Conservation (phyloP, 1,140 invertebrate genomes). For the Drosophila carrolli region DNA sequence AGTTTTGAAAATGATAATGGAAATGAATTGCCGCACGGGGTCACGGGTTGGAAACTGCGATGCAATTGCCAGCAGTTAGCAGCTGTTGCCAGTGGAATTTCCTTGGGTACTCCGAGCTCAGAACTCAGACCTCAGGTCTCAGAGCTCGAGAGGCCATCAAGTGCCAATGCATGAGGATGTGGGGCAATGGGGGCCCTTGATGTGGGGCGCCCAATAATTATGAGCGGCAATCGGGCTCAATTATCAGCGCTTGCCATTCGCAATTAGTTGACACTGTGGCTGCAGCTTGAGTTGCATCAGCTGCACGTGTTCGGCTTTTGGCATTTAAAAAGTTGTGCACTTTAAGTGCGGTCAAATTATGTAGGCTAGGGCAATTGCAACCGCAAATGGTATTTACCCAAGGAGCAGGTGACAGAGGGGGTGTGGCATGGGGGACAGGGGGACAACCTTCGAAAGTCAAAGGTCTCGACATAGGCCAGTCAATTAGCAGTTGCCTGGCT, state of each 20-base stretch:
- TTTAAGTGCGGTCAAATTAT: conserved; percentile 62
- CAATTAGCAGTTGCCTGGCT: conserved; percentile 74
- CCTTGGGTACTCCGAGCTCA: conserved; percentile 4
- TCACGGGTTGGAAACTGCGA: conserved; percentile 8
- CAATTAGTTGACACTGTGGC: conserved; percentile 63
- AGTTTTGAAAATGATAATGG: conserved; percentile 81
- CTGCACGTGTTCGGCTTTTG: conserved; percentile 29
- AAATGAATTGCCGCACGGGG: conserved; percentile 68
- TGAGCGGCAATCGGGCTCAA: conserved; percentile 45
- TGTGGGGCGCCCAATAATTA: conserved; percentile 56
- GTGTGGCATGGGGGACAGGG: not conserved
- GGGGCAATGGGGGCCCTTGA: conserved; percentile 17
- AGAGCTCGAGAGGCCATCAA: conserved; percentile 35
- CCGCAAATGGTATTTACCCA: conserved; percentile 74
- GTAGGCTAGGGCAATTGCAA: conserved; percentile 58
- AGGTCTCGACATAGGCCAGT: conserved; percentile 70
- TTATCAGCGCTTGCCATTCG: conserved; percentile 58
- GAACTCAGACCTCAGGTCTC: not conserved
- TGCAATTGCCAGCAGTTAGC: conserved; percentile 66
- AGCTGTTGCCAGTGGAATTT: conserved; percentile 56
- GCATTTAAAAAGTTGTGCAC: conserved; percentile 40
- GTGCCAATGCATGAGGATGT: conserved; percentile 45
- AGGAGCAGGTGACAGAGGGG: conserved; percentile 10
- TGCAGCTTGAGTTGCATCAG: conserved; percentile 37
- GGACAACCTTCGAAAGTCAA: conserved; percentile 34